Conservation (phyloP, 2,113 vertebrate genomes). For the Melierax canorus region DNA sequence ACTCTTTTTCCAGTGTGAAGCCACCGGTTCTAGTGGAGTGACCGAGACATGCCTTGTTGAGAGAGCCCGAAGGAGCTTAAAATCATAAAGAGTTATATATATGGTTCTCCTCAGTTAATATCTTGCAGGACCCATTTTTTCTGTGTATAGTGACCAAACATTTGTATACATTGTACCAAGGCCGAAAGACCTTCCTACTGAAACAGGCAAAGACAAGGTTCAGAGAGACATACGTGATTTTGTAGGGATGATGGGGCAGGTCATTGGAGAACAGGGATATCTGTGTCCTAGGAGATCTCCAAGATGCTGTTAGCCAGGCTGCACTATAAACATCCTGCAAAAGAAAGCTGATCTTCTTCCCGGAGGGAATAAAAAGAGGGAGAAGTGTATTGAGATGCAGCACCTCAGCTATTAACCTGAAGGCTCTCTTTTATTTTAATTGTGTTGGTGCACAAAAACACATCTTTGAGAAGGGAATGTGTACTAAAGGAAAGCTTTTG, state of each 20-base stretch:
- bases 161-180: not conserved
- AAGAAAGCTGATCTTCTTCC: not conserved
- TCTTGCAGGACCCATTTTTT: not conserved
- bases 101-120: not conserved
- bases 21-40: not conserved
- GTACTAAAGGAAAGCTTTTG: not conserved
- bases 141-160: not conserved
- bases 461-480: not conserved
- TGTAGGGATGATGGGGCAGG: not conserved
- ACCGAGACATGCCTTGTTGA: not conserved
- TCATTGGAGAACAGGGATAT: not conserved
- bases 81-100: not conserved
- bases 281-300: not conserved
- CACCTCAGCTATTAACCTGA: not conserved
- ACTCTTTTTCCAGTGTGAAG: not conserved
- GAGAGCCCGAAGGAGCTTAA: not conserved
- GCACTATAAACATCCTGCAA: not conserved
- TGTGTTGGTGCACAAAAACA: not conserved
- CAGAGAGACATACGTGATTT: not conserved
- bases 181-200: not conserved
- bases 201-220: not conserved
- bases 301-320: not conserved
- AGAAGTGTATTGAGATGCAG: not conserved
- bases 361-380: not conserved
- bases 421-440: not conserved